Evolutionary conservation across 1,140 invertebrate genomes (phyloP), one percentile per base, ranked within the genome.

Genomic region (Cheumatopsyche charites): DNA sequence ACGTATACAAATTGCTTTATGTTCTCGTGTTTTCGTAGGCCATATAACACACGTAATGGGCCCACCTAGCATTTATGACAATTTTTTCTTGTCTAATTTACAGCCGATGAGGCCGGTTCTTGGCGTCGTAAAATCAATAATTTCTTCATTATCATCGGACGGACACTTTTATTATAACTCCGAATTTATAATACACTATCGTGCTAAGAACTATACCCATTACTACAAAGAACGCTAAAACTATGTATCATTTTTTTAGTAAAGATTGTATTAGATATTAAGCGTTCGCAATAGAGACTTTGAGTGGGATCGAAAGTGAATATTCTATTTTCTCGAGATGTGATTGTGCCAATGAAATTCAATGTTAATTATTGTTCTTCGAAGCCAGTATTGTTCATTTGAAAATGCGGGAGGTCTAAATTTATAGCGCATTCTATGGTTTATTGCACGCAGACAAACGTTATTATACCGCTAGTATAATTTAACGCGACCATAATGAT

Each of bases 91-190:
- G 29, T 3, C 29, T 68, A 26, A 68, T 68, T 68, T 68, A 68
- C 15, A 41, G 25, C 66, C 25, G 49, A 26, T 29, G 49, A 55
- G 66, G 25, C n/a, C 42, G 43, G 45, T 66, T 26, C 45, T 21
- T 58, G 9, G 23, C 66, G 47, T 68, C 66, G 66, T 68, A 55
- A 68, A 68, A 68, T 55, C 25, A 52, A 55, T 68, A 55, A 68
- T 68, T 68, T 68, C 66, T 68, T 68, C 66, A 68, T 68, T 68
- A 68, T 55, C 47, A 68, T 42, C 36, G 36, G 43, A 21, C 17
- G 15, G 65, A 67, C 65, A 67, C 19, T 49, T 67, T 67, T 67
- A 67, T 67, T 67, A 26, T 52, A 25, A 17, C 42, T 23, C 19
- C 19, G 4, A 17, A 52, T 17, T 52, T 58, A 58, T 23, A 21